Conservation (phyloP, 2,797 vertebrate species). For the Tympanoctomys barrerae region DNA sequence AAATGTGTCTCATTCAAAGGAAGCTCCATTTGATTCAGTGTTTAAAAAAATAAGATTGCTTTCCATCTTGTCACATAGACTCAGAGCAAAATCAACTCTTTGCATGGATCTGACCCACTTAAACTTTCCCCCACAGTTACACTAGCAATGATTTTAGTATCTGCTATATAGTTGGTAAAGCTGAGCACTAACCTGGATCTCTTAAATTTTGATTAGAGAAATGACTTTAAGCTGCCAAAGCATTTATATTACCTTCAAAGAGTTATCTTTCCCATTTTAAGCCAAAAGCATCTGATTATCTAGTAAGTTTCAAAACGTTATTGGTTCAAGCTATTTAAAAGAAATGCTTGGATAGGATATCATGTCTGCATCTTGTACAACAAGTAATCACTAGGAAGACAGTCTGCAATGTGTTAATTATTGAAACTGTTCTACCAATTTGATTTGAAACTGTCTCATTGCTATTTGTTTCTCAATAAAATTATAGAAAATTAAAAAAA, state of each 20-base stretch:
- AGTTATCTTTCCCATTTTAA: conserved; percentile 32
- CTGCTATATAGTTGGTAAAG: not conserved
- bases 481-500: too few relatives aligned
- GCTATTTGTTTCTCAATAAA: too few relatives aligned
- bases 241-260: conserved; percentile 40
- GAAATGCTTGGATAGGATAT: not conserved
- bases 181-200: not conserved
- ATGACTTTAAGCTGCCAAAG: conserved; percentile 27
- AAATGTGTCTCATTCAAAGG: not conserved
- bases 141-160: conserved; percentile 20
- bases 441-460: too few relatives aligned
- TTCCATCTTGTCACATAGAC: not conserved
- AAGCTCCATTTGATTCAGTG: not conserved
- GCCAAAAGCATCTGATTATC: conserved; percentile 39
- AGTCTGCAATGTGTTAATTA: too few relatives aligned
- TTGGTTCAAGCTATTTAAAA: conserved; percentile 35
- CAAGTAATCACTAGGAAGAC: too few relatives aligned
- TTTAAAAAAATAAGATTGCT: conserved; percentile 13
- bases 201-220: conserved; percentile 12
- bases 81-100: not conserved
- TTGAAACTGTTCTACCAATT: too few relatives aligned
- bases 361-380: too few relatives aligned
- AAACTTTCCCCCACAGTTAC: not conserved
- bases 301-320: conserved; percentile 38
- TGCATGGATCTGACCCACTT: not conserved